Evolutionary conservation across 2,888 invertebrate species (phyloP), one percentile per base, ranked within the genome.

Genomic region (Lasioglossum leucozonium): DNA sequence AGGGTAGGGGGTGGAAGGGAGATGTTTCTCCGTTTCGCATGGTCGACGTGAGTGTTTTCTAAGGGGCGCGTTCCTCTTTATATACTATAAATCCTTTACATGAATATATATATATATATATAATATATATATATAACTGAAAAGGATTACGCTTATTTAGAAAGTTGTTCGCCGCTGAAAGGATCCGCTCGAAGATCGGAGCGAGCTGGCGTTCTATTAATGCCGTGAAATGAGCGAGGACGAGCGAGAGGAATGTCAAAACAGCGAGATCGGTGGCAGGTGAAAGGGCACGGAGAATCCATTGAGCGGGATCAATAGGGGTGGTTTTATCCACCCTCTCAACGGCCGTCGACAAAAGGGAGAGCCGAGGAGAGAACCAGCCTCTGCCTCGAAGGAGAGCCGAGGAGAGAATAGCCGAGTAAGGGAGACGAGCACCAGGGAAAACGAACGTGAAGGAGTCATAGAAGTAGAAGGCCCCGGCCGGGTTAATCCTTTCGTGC

Each of bases 211-310:
- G 37, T 72, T 81, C 84, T 82, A 85, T 87, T 82, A 88, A 88
- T 87, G 84, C 78, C 77, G 86, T 77, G 77, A 79, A 78, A 82
- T 77, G 77, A 81, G 79, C 79, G 86, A 87, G 87, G 88, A 86
- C 85, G 88, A 90, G 86, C 81, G 88, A 84, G 86, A 87, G 88
- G 81, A 85, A 92, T 89, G 93, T 93, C 93, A 92, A 92, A 93
- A 93, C 91, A 93, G 78, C 82, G 87, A 87, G 79, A 88, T 86
- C 87, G 83, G 77, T 89, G 88, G 89, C 89, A 91, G 81, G 88
- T 86, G 84, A 92, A 91, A 92, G 87, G 91, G 85, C 87, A 86
- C 67, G 65, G 73, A n/a, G 87, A 82, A 85, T 89, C 89, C 86
- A 91, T 92, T 91, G 90, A 92, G 87, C 82, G 84, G 86, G 87